A percentile compares a stretch with the other conserved stretches of the same genome.
Evolutionary conservation across 2,888 invertebrate genomes (phyloP).

Genomic region (Eumerus sabulonum): DNA sequence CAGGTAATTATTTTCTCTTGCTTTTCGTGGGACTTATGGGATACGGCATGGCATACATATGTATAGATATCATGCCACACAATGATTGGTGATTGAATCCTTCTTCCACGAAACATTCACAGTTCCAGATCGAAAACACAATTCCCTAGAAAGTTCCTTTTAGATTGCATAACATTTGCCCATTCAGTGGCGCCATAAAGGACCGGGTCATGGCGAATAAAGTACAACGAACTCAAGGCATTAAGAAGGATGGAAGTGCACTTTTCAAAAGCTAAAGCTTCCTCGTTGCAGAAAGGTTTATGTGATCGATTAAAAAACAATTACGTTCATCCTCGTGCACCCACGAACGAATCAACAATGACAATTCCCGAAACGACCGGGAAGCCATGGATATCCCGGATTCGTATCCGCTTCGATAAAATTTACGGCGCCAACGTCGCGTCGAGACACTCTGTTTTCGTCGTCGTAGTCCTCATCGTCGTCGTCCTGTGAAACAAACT

Average conservation of each 20-base stretch:
- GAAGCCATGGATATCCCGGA: constrained; percentile 19
- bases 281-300: too few species aligned
- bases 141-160: too few species aligned
- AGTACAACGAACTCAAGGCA: constrained; percentile 37
- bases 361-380: constrained; percentile 21
- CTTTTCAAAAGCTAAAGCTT: too few species aligned
- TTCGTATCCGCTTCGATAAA: constrained; percentile 41
- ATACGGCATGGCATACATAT: constrained; percentile 23
- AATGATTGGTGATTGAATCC: constrained; percentile 9
- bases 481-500: constrained; percentile 40
- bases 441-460: background rate
- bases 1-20: constrained; percentile 23
- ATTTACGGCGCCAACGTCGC: constrained; percentile 52
- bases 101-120: constrained; percentile 17
- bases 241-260: constrained; percentile 35
- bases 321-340: constrained; percentile 44
- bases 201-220: constrained; percentile 26
- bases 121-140: background rate
- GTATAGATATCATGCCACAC: background rate
- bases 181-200: constrained; percentile 47
- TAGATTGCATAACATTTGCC: background rate
- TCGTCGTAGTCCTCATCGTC: too few species aligned
- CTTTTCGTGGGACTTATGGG: constrained; percentile 11
- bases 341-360: constrained; percentile 52
- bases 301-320: constrained; percentile 53